Evolutionary conservation across 2,797 vertebrate species (phyloP).

Genomic region (Helicolenus hilgendorfi): DNA sequence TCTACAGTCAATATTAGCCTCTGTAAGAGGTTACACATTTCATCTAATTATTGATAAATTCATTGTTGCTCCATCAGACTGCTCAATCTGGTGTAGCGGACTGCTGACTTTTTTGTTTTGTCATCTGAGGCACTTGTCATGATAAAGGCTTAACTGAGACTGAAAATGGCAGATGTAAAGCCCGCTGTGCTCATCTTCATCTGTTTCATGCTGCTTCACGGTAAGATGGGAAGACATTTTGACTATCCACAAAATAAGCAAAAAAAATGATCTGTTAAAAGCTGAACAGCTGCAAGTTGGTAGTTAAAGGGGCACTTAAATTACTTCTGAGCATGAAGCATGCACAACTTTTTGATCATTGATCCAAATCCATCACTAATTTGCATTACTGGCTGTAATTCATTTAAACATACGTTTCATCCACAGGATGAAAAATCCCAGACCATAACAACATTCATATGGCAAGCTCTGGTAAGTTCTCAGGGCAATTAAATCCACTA

Average conservation of each 20-base stretch:
- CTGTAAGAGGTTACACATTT: background rate
- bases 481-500: too few relatives aligned
- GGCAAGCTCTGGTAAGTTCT: slow-evolving; percentile 31
- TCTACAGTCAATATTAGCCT: slow-evolving; percentile 5
- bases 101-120: background rate
- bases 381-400: background rate
- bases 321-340: background rate
- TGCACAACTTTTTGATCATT: background rate
- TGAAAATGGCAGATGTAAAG: slow-evolving; percentile 3
- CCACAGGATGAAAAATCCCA: slow-evolving; percentile 34
- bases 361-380: background rate
- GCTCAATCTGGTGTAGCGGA: background rate
- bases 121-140: background rate
- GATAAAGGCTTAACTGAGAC: background rate
- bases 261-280: background rate
- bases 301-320: background rate
- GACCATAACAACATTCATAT: slow-evolving; percentile 1
- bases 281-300: background rate
- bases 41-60: background rate
- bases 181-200: background rate
- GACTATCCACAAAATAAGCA: background rate
- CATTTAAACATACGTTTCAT: background rate
- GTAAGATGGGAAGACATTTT: background rate
- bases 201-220: slow-evolving; percentile 30
- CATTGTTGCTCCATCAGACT: background rate